Base-by-base conservation (phyloP, 2,888 invertebrate species). In the Tetranychus truncatus region DNA sequence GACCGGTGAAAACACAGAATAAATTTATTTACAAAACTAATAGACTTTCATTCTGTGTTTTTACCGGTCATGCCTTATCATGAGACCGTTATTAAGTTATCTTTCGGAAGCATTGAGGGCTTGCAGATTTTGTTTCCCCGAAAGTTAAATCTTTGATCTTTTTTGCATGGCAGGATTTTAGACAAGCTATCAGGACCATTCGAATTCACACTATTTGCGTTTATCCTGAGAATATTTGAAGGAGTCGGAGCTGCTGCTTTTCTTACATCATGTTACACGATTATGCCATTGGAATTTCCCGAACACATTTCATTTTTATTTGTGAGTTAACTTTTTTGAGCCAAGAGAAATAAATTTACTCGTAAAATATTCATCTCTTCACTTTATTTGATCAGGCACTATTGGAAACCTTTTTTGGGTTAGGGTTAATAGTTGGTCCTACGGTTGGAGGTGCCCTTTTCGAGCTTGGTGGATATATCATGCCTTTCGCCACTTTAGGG, bases 391-490 rank as follows among this genome's bases (percentile, higher is more conserved):
- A n/a, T 2, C 71, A 71, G 71, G 72, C 91, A 1, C 89, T 89
- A 0, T 82, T 91, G 71, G 91, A 92, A 83, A 91, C 93, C 1
- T 92, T 91, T 82, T 92, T 92, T 81, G 94, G 94, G 0, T 78
- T 86, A 87, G 80, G 95, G 88, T 86, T 94, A 76, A 93, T 94
- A 76, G 90, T 91, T 1, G 95, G 95, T 0, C 95, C 95, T 0
- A 91, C 91, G 0, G 86, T 95, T 11, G 95, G 95, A 1, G 93
- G 93, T 0, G 88, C 89, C 0, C 85, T 95, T 0, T 95, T 89
- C 55, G 55, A 74, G 34, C 21, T 77, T 6, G 76, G 76, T 21
- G 91, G 91, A 0, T 92, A 89, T 81, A 86, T 87, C 0, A 85
- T 90, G 6, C 92, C 92, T 0, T 93, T 93, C 80, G 89, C 88